phyloP scores from a whole-genome alignment of 2,797 vertebrate genomes.

The Ispidina lecontei region DNA sequence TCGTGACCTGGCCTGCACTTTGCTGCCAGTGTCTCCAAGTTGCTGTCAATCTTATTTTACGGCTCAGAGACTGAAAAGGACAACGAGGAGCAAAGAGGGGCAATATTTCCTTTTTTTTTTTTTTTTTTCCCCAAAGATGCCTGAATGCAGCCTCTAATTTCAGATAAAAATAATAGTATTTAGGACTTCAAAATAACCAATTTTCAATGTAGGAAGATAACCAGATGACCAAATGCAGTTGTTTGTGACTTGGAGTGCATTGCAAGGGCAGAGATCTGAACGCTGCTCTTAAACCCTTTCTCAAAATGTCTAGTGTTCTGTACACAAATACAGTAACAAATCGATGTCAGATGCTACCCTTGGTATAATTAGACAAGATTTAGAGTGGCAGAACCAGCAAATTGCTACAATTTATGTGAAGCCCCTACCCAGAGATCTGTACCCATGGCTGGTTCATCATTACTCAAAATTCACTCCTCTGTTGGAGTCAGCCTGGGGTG shows the following conservation, averaged over 20 bases:
- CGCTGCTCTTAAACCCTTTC: conserved; percentile 28
- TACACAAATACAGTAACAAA: conserved; percentile 9
- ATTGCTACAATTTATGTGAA: conserved; percentile 6
- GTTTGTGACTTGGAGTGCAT: neutral
- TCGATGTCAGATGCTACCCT: conserved; percentile 48
- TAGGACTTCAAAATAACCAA: neutral
- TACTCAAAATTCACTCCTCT: neutral
- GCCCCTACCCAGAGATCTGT: neutral
- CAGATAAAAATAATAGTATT: conserved; percentile 1
- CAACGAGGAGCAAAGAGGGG: neutral
- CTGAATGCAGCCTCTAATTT: neutral
- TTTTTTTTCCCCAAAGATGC: fast-evolving
- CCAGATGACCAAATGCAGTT: neutral
- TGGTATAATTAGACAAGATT: conserved; percentile 43
- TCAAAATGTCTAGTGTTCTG: conserved; percentile 17
- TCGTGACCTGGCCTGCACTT: neutral
- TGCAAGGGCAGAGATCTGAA: conserved; percentile 30
- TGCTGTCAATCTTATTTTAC: conserved; percentile 36
- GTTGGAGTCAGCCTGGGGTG: neutral
- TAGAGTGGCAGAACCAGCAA: conserved; percentile 43
- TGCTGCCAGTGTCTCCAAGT: neutral
- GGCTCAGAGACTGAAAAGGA: conserved; percentile 47
- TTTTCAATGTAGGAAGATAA: neutral
- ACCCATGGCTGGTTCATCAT: neutral
- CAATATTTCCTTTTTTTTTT: neutral